These are phyloP conservation scores for Mionectes olivaceus DNA, from an alignment of 2,797 vertebrate species.

Conservation along the genomic window DNA sequence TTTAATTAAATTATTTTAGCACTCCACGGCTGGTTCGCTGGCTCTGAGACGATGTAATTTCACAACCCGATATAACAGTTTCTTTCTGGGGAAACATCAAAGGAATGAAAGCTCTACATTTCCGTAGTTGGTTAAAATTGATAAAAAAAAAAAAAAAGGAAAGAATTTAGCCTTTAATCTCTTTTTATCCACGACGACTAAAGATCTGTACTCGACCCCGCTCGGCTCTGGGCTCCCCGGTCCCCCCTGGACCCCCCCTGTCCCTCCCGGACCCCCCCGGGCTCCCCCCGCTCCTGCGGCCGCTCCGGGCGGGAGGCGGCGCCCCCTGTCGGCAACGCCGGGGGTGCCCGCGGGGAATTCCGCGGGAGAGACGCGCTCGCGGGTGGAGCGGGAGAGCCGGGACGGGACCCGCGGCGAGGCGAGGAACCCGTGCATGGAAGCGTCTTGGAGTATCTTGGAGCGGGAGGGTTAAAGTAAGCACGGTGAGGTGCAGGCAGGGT, in stretches of 20 bases:
- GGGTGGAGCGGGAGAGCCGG: neutral
- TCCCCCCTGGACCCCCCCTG: too few species aligned
- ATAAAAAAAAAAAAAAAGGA: neutral
- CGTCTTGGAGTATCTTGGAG: neutral
- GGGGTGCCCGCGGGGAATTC: constrained; percentile 22
- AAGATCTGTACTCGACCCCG: constrained; percentile 78
- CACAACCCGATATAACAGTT: constrained; percentile 67
- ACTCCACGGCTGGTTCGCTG: constrained; percentile 57
- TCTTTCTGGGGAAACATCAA: constrained; percentile 78
- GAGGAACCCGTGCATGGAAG: neutral
- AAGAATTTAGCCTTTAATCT: constrained; percentile 80
- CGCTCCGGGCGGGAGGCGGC: constrained; percentile 55
- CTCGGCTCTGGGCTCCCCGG: constrained; percentile 35
- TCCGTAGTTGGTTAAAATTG: constrained; percentile 78
- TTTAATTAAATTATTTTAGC: constrained; percentile 80
- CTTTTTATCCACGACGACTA: constrained; percentile 78
- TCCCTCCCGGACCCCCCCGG: neutral
- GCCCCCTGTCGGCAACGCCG: constrained; percentile 76
- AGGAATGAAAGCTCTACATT: constrained; percentile 75
- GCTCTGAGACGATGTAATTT: constrained; percentile 74
- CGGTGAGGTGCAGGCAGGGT: neutral
- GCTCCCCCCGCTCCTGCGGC: neutral
- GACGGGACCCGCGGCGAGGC: neutral
- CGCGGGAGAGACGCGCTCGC: neutral
- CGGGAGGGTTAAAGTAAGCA: too few species aligned